These are phyloP conservation scores for Trissolcus japonicus DNA, from an alignment of 2,888 invertebrate genomes.

Conservation along the genomic window DNA sequence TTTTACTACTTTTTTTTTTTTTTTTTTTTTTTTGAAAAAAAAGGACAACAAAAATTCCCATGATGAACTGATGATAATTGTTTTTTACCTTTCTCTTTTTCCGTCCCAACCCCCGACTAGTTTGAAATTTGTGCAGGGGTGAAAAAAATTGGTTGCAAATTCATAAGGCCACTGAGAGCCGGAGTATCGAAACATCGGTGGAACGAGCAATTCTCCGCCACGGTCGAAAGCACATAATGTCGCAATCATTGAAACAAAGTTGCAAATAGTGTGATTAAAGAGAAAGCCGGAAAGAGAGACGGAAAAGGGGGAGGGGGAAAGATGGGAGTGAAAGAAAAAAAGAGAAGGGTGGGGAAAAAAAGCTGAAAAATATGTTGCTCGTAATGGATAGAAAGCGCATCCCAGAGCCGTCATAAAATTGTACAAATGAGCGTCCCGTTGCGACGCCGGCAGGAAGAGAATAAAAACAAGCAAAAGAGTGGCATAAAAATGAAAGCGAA, in stretches of 20 bases:
- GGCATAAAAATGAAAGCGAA: slow-evolving; percentile 62
- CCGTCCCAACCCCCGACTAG: neutral
- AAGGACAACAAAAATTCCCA: too few relatives aligned
- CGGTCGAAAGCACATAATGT: slow-evolving; percentile 23
- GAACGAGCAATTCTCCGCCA: slow-evolving; percentile 10
- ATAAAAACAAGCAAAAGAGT: slow-evolving; percentile 62
- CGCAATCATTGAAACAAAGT: slow-evolving; percentile 69
- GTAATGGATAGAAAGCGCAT: slow-evolving; percentile 62
- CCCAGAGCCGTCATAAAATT: slow-evolving; percentile 70
- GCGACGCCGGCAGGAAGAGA: slow-evolving; percentile 59
- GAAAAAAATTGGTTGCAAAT: neutral
- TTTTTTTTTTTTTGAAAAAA: too few relatives aligned
- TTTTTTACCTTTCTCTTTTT: neutral
- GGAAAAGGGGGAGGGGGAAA: slow-evolving; percentile 21
- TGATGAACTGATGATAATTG: neutral
- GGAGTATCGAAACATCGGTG: neutral
- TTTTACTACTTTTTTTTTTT: too few relatives aligned
- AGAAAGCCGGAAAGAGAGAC: slow-evolving; percentile 35
- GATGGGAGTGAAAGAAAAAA: slow-evolving; percentile 37
- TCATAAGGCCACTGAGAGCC: neutral
- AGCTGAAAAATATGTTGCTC: slow-evolving; percentile 53
- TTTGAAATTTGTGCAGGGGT: neutral
- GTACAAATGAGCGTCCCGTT: slow-evolving; percentile 73
- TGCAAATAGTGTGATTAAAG: slow-evolving; percentile 60
- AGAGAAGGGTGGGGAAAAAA: slow-evolving; percentile 21